phyloP scores from a whole-genome alignment of 2,888 invertebrate genomes.

The Plemyria rubiginata region DNA sequence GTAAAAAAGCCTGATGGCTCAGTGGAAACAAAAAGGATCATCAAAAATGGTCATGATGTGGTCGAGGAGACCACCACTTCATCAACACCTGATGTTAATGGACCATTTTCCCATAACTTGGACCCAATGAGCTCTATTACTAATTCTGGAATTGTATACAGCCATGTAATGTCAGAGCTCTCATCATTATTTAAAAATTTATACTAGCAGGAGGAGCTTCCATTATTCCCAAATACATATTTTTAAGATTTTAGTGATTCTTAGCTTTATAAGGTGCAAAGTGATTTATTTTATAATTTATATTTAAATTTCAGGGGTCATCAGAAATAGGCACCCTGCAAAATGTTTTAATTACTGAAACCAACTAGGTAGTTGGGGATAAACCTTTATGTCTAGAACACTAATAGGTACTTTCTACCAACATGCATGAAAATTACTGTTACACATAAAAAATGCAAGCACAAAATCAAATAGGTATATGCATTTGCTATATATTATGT shows the following conservation, averaged over 20 bases:
- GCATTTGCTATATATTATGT: no score
- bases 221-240: conserved; percentile 1
- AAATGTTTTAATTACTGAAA: not conserved
- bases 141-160: conserved; percentile 55
- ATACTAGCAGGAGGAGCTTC: conserved; percentile 55
- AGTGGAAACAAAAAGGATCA: conserved; percentile 70
- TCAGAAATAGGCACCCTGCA: not conserved
- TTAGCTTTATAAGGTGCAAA: conserved; percentile 6
- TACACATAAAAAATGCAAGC: not conserved
- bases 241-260: conserved; percentile 18
- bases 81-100: conserved; percentile 48
- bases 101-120: conserved; percentile 51
- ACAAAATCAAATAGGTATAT: not conserved
- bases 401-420: not conserved
- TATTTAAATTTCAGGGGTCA: conserved; percentile 8
- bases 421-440: not conserved
- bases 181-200: conserved; percentile 69
- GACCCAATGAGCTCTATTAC: conserved; percentile 50
- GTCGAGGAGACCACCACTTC: conserved; percentile 69
- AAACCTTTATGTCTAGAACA: not conserved
- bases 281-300: conserved; percentile 8
- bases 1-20: conserved; percentile 74
- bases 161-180: conserved; percentile 59
- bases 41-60: conserved; percentile 73
- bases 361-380: not conserved